Evolutionary conservation across 2,113 vertebrate species (phyloP), one percentile per base, ranked within the genome.

Genomic region (Scopus umbretta): DNA sequence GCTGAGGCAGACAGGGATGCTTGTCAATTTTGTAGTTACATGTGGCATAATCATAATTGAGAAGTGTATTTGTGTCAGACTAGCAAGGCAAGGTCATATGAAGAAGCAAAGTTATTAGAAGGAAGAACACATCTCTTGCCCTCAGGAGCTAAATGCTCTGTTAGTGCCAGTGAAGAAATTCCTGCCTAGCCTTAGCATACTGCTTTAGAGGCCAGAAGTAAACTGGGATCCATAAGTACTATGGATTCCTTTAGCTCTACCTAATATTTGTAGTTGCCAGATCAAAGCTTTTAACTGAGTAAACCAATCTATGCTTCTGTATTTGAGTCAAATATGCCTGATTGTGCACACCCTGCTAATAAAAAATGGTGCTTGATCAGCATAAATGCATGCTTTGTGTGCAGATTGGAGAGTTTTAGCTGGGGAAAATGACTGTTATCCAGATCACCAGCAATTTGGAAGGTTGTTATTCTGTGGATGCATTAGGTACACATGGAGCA

Each of bases 241-340:
- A 2, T 10, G 17, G 50, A 71, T 88, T 84, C 32, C 74, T 92
- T 75, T 25, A 92, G 42, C 59, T 70, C 65, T 45, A 18, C 16
- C 32, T 66, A 52, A 42, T 52, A 83, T 20, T 67, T 71, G 58
- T 16, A 79, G 52, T n/a, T 81, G 80, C 36, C 40, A 75, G 62
- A 79, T 84, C 61, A 84, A 81, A 85, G 68, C 70, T 82, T 93
- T 96, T 89, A 89, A 91, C 83, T 87, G 61, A 87, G 76, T 87
- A 96, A 95, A 87, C 53, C 40, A 49, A 79, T 49, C 76, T 49
- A 32, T 45, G 80, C 29, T 79, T 92, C 65, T 45, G 25, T 36
- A 85, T 87, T 91, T 79, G 56, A 94, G 62, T 62, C 52, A 91
- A 95, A 85, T 49, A 61, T 0, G 5, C 80, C 78, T 53, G 15